Percentiles rank a stretch among this genome's conserved stretches.
Conservation (phyloP, 2,797 vertebrate species). For the Tarsius wallacei region DNA sequence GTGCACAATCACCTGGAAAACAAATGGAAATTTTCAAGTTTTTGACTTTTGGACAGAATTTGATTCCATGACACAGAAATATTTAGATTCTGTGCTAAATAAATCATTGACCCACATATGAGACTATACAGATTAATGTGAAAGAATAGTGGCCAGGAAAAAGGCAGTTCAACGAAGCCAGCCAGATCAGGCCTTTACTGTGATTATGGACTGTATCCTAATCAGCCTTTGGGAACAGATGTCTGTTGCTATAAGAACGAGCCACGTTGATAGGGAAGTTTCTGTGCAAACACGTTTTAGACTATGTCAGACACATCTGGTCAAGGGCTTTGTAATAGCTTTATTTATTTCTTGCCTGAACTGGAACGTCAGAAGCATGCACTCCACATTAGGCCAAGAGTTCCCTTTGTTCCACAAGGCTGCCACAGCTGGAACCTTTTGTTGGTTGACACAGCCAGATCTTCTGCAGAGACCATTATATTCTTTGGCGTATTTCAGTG, state of each 20-base stretch:
- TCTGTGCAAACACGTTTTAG: conserved; percentile 76
- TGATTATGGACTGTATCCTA: conserved; percentile 31
- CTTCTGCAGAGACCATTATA: conserved; percentile 89
- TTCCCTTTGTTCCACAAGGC: conserved; percentile 88
- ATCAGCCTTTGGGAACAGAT: conserved; percentile 33
- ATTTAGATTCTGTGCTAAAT: conserved; percentile 80
- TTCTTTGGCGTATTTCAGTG: conserved; percentile 89
- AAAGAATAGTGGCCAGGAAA: conserved; percentile 9
- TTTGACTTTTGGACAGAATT: conserved; percentile 69
- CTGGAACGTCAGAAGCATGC: conserved; percentile 86
- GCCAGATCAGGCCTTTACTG: conserved; percentile 36
- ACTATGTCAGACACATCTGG: conserved; percentile 85
- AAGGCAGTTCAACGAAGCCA: conserved; percentile 70
- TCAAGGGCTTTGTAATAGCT: conserved; percentile 85
- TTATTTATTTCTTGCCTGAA: conserved; percentile 85
- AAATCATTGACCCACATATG: conserved; percentile 81
- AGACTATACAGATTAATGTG: conserved; percentile 64
- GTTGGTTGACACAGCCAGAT: conserved; percentile 88
- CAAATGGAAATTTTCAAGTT: conserved; percentile 80
- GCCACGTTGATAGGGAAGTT: conserved; percentile 32
- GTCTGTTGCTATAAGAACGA: conserved; percentile 14
- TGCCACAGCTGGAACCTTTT: conserved; percentile 91
- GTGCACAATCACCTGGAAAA: conserved; percentile 74
- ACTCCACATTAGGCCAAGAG: conserved; percentile 84
- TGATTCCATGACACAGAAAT: conserved; percentile 78